Conservation (phyloP, 2,113 vertebrate species). For the Pithys albifrons region DNA sequence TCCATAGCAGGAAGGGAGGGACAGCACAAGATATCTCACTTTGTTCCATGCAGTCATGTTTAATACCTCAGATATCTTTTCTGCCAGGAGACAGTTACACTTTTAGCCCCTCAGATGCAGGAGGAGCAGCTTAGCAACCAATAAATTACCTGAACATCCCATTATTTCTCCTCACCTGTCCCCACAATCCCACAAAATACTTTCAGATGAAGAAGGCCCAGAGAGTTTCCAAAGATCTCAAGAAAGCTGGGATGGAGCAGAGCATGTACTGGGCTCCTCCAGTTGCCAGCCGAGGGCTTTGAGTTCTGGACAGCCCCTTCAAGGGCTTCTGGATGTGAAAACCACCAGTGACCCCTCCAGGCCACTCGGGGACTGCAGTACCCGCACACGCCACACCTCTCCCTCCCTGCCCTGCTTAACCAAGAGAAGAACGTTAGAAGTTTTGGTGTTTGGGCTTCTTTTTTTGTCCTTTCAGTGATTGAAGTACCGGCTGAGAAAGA, state of each 20-base stretch:
- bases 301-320: neutral
- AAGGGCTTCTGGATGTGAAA: neutral
- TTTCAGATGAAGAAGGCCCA: neutral
- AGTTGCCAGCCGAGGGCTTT: fast-evolving
- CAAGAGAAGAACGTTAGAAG: neutral
- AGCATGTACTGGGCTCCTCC: fast-evolving
- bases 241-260: neutral
- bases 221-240: neutral
- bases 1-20: neutral
- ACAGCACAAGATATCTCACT: fast-evolving
- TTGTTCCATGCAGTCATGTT: neutral
- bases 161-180: neutral
- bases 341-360: slow-evolving; percentile 16
- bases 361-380: neutral
- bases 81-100: neutral
- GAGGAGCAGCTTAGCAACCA: neutral
- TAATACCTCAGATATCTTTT: neutral
- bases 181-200: neutral
- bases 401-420: neutral
- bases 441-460: neutral
- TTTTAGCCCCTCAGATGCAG: too few relatives aligned
- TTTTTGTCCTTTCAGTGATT: neutral
- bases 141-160: neutral
- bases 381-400: neutral
- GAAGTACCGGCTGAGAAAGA: slow-evolving; percentile 11